These are phyloP conservation scores for Augochlora pura DNA, from an alignment of 1,140 invertebrate species.

Conservation along the genomic window DNA sequence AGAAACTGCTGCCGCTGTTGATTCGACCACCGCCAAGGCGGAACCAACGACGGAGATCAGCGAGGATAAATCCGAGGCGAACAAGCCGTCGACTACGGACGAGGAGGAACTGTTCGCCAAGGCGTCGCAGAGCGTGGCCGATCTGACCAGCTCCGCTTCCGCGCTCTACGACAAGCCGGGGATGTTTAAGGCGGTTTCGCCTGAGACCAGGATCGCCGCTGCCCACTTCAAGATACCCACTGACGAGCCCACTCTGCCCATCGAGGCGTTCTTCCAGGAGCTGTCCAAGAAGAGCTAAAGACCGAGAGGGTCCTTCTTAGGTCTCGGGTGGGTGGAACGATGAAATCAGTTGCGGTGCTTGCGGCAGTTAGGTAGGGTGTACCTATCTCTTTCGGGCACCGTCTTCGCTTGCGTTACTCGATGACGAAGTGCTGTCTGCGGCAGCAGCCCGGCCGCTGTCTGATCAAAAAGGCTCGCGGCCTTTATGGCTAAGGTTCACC, in stretches of 20 bases:
- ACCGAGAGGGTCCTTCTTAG: no score
- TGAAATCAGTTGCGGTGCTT: not conserved
- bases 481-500: no score
- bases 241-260: constrained; percentile 80
- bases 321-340: not conserved
- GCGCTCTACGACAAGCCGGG: constrained; percentile 78
- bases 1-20: not conserved
- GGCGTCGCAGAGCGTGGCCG: constrained; percentile 79
- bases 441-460: no score
- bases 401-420: no score
- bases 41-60: not conserved
- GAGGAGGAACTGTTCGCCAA: constrained; percentile 76
- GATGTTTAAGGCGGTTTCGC: constrained; percentile 77
- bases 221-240: constrained; percentile 76
- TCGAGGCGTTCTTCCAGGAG: constrained; percentile 81
- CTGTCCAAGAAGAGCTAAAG: constrained; percentile 69
- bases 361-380: not conserved
- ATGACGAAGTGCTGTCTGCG: no score
- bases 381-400: no score
- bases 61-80: not conserved
- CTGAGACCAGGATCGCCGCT: constrained; percentile 69
- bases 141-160: constrained; percentile 80
- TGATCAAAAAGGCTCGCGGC: no score
- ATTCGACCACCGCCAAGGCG: not conserved
- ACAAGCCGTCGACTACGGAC: constrained; percentile 6